Percentiles rank a stretch among this genome's conserved stretches.
phyloP scores from a whole-genome alignment of 2,797 vertebrate species.

The Crenichthys baileyi region DNA sequence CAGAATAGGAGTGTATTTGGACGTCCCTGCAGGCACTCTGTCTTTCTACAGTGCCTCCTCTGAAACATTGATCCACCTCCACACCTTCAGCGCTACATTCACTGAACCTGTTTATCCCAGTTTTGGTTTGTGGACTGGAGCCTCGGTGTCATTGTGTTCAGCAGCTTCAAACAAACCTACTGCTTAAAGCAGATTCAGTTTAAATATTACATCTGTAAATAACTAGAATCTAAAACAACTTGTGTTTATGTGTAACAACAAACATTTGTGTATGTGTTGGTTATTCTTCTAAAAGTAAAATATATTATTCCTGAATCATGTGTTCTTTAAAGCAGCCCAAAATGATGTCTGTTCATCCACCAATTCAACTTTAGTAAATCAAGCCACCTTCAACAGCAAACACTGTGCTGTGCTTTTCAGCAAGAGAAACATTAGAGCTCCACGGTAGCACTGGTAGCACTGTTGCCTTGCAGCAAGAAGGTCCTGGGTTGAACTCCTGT shows the following conservation, averaged over 20 bases:
- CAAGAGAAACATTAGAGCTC: no score
- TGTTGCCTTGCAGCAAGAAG: no score
- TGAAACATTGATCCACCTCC: background rate
- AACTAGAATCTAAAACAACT: background rate
- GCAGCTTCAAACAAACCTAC: background rate
- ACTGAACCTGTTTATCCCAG: constrained; percentile 22
- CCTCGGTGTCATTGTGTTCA: background rate
- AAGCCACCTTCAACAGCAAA: no score
- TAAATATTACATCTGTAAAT: background rate
- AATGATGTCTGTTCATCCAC: background rate
- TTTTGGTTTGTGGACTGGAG: constrained; percentile 8
- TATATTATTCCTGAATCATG: background rate
- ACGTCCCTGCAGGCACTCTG: background rate
- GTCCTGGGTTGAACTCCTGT: no score
- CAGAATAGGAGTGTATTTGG: constrained; percentile 5
- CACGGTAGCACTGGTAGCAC: no score
- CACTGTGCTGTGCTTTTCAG: no score
- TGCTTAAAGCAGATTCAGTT: background rate
- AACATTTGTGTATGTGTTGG: background rate
- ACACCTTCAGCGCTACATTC: constrained; percentile 21
- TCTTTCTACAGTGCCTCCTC: background rate
- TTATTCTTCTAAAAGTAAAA: background rate
- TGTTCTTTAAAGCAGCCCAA: background rate
- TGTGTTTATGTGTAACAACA: background rate
- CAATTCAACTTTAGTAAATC: no score